Evolutionary conservation across 2,888 invertebrate species (phyloP).

Genomic region (Poecilobothrus nobilitatus): DNA sequence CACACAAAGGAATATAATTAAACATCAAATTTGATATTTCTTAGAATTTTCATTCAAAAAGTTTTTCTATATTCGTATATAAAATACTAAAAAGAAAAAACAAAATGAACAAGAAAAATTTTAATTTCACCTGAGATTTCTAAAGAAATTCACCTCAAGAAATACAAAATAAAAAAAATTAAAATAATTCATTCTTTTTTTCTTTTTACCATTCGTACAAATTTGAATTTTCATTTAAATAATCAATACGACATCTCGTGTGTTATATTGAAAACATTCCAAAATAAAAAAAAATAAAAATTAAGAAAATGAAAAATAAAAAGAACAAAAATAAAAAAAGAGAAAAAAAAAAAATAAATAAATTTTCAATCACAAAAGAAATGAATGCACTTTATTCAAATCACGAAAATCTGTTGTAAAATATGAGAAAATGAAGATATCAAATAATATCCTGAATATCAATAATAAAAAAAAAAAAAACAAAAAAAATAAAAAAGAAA

Average conservation of each 20-base stretch:
- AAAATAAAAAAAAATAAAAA: too few species aligned
- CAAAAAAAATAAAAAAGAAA: too few species aligned
- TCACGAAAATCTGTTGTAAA: constrained; percentile 4
- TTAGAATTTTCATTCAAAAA: neutral
- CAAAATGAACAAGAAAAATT: neutral
- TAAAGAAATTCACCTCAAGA: neutral
- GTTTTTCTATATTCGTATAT: too few species aligned
- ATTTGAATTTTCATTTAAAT: neutral
- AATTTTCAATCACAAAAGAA: neutral
- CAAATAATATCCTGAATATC: constrained; percentile 1
- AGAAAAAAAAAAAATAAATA: neutral
- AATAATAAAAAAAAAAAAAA: neutral
- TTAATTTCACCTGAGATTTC: neutral
- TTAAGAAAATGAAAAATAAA: neutral
- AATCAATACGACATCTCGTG: neutral
- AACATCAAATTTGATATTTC: neutral
- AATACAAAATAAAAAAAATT: neutral
- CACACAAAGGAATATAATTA: neutral
- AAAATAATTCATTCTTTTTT: neutral
- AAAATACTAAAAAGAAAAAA: too few species aligned
- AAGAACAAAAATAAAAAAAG: neutral
- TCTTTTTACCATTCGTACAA: neutral
- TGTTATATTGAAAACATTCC: neutral
- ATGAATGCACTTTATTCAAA: constrained; percentile 6
- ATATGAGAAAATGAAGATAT: constrained; percentile 6